Evolutionary conservation across 1,140 invertebrate genomes (phyloP), one percentile per base, ranked within the genome.

Genomic region (Cherax quadricarinatus): DNA sequence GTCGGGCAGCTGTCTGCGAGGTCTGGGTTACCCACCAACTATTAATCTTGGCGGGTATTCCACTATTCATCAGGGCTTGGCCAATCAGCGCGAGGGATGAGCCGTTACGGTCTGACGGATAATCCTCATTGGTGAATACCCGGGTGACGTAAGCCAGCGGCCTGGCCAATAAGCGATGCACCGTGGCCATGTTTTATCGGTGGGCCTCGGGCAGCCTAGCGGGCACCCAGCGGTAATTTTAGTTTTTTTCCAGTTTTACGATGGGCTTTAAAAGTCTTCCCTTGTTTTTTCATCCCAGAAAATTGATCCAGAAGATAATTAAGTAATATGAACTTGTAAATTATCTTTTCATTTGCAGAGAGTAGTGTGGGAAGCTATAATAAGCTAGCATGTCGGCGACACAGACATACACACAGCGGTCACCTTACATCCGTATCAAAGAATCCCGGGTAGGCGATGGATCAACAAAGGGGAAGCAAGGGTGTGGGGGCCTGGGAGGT

Each of bases 31-130:
- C 88, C 88, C 82, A 62, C 30, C 80, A 16, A 81, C 88, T 62
- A 89, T 89, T 79, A 89, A 89, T 89, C 88, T 89, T 89, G 30
- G 88, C 88, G 88, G 79, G 88, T 57, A 89, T 62, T 79, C 80
- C 79, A 82, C 88, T 89, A 89, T 89, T 89, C 88, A 89, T 89
- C 88, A 89, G 62, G 21, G 24, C 79, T 82, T 57, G 16, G 49
- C 88, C 88, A 89, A 89, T 89, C 57, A 82, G 88, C 79, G 51
- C 49, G 78, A 79, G 79, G 48, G 88, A 79, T 49, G 30, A 70
- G 88, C 88, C 62, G 88, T 89, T 89, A 82, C 60, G 80, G 88
- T 79, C 16, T 60, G 30, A 60, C 88, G 88, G 79, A 78, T 79
- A 66, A 78, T 70, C 88, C 88, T 82, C 57, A 89, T 89, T 82